phyloP scores from a whole-genome alignment of 1,140 invertebrate genomes.

The Notospermus geniculatus region DNA sequence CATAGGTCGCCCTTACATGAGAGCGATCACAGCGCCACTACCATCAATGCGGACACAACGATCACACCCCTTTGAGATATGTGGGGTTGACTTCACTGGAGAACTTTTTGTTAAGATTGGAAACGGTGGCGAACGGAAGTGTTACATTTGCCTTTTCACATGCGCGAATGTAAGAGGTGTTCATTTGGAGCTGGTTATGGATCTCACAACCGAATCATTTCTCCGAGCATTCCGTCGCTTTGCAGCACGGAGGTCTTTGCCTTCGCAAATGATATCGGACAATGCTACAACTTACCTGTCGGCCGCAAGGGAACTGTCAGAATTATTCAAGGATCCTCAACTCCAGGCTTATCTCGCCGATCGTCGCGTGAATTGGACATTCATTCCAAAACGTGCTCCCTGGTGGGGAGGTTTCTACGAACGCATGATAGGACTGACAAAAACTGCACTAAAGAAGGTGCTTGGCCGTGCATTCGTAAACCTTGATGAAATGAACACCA shows the following conservation, averaged over 20 bases:
- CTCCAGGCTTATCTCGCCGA: background rate
- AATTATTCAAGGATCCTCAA: background rate
- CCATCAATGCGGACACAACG: background rate
- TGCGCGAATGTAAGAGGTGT: background rate
- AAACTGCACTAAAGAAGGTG: background rate
- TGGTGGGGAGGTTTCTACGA: conserved; percentile 8
- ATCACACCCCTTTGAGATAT: background rate
- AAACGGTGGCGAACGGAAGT: background rate
- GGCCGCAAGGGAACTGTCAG: background rate
- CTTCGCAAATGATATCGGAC: background rate
- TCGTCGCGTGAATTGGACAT: background rate
- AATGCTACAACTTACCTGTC: conserved; percentile 1
- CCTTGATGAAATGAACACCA: conserved; percentile 1
- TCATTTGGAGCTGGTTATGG: background rate
- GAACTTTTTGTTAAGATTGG: background rate
- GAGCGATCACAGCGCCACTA: background rate
- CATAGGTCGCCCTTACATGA: background rate
- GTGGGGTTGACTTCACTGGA: background rate
- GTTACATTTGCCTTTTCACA: conserved; percentile 3
- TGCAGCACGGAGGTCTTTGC: background rate
- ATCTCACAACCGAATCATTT: background rate
- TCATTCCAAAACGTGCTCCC: conserved; percentile 7
- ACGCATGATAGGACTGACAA: background rate
- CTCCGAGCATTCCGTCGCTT: conserved; percentile 1
- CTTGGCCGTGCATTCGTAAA: background rate